Conservation (phyloP, 2,888 invertebrate genomes). For the Andrena flavipes region DNA sequence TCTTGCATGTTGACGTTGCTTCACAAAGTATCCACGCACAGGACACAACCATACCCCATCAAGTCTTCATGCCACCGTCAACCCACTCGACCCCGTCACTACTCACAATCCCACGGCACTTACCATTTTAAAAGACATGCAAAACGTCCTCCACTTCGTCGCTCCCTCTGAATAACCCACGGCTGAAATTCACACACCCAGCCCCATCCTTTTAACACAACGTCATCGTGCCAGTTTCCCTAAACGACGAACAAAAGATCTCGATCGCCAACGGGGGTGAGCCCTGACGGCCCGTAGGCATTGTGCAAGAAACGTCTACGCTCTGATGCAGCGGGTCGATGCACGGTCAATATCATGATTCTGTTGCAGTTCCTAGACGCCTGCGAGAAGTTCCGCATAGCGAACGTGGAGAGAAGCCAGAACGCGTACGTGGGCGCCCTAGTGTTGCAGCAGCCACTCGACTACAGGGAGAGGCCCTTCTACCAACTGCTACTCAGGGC, state of each 20-base stretch:
- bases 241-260: slow-evolving; percentile 7
- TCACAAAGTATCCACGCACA: no score
- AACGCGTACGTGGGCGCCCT: slow-evolving; percentile 91
- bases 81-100: no score
- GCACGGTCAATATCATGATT: slow-evolving; percentile 16
- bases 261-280: neutral
- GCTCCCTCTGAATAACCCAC: neutral
- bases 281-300: neutral
- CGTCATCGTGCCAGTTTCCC: neutral
- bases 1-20: no score
- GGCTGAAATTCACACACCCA: neutral
- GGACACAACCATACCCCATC: no score
- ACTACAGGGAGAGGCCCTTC: slow-evolving; percentile 92
- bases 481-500: slow-evolving; percentile 92
- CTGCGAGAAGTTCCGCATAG: slow-evolving; percentile 90
- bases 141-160: no score
- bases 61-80: no score
- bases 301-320: neutral
- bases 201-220: no score
- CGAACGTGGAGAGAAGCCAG: slow-evolving; percentile 88
- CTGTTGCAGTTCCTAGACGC: slow-evolving; percentile 88
- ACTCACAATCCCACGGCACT: no score
- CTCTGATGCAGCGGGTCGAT: neutral
- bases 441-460: slow-evolving; percentile 89
- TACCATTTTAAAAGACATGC: no score